Conservation (phyloP, 2,797 vertebrate genomes). For the Muraenolepis orangiensis region DNA sequence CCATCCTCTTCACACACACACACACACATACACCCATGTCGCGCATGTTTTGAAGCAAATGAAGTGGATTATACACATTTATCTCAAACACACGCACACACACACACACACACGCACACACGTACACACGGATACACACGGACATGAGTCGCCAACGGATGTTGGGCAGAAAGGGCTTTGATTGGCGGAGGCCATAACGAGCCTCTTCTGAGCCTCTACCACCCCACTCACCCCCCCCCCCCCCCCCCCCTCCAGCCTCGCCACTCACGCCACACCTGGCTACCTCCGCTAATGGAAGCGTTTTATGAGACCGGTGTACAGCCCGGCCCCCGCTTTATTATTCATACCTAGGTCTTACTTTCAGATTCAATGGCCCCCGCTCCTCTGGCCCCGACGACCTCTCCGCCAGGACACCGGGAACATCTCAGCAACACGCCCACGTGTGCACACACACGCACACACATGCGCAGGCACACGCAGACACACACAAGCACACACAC, state of each 20-base stretch:
- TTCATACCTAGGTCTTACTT: constrained; percentile 52
- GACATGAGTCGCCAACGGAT: constrained; percentile 58
- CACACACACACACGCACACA: constrained; percentile 17
- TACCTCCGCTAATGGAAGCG: constrained; percentile 72
- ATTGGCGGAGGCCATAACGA: constrained; percentile 59
- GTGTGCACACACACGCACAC: constrained; percentile 21
- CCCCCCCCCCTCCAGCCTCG: constrained; percentile 56
- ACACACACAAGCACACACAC: constrained; percentile 28
- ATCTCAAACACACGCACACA: constrained; percentile 15
- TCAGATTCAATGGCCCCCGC: constrained; percentile 43
- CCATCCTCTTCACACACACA: constrained; percentile 24
- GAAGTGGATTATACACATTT: too few species aligned
- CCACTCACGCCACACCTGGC: constrained; percentile 69
- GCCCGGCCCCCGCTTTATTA: constrained; percentile 57
- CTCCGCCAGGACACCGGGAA: constrained; percentile 26
- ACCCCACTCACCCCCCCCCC: constrained; percentile 39
- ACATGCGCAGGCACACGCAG: too few species aligned
- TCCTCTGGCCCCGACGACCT: constrained; percentile 51
- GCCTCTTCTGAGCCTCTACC: constrained; percentile 43
- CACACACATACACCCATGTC: constrained; percentile 29
- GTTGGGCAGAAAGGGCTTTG: constrained; percentile 55
- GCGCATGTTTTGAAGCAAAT: too few species aligned
- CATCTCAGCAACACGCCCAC: not conserved
- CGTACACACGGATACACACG: constrained; percentile 28
- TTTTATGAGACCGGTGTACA: constrained; percentile 66